These are phyloP conservation scores for Palythoa heliodiscus DNA, from an alignment of 92 coral and sea anemone species.

Conservation along the genomic window DNA sequence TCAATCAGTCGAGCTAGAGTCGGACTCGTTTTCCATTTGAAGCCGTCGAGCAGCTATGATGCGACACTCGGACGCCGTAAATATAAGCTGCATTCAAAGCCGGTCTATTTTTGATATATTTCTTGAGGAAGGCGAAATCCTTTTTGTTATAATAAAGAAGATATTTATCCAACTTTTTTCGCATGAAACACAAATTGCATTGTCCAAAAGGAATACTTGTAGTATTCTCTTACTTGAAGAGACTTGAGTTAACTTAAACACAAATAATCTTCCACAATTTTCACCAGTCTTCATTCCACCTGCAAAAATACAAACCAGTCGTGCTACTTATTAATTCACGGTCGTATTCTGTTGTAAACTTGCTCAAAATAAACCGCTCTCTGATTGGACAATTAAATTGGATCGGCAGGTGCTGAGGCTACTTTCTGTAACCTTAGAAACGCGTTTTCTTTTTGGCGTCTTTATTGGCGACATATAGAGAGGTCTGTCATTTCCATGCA, in stretches of 20 bases:
- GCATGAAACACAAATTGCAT: not conserved
- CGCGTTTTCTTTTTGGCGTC: conserved; percentile 30
- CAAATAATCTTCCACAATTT: not conserved
- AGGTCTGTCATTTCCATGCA: conserved; percentile 5
- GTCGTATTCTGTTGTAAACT: conserved; percentile 27
- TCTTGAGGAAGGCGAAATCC: not conserved
- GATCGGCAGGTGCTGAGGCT: conserved; percentile 77
- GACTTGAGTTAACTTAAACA: not conserved
- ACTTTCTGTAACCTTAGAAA: conserved; percentile 60
- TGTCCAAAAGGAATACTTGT: not conserved
- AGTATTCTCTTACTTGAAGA: not conserved
- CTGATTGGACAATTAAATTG: conserved; percentile 72
- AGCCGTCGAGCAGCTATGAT: conserved; percentile 6
- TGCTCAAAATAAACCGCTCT: conserved; percentile 30
- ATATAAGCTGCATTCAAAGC: conserved; percentile 19
- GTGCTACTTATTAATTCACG: conserved; percentile 31
- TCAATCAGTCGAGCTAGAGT: not conserved
- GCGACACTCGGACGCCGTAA: conserved; percentile 17
- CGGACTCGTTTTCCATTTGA: not conserved
- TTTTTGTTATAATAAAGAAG: not conserved
- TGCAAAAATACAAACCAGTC: conserved; percentile 24
- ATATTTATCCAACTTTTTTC: conserved; percentile 2
- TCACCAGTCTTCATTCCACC: conserved; percentile 17
- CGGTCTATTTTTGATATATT: not conserved
- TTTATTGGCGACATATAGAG: conserved; percentile 4